A percentile compares a stretch with the other conserved stretches of the same genome.
Evolutionary conservation across 2,797 vertebrate species (phyloP).

Genomic region (Sebastes goodei): DNA sequence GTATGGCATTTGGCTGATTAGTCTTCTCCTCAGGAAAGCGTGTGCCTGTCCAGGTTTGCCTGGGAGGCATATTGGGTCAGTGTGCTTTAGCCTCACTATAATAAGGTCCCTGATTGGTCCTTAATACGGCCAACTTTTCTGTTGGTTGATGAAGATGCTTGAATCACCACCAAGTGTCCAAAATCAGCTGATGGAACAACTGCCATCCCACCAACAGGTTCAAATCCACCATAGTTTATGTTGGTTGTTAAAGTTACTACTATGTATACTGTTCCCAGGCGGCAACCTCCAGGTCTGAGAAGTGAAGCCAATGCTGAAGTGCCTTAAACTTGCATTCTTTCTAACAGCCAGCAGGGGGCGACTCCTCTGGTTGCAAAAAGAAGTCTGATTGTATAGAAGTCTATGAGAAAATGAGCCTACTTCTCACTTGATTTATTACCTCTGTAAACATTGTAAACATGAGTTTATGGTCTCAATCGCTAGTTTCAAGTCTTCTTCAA

Average conservation of each 20-base stretch:
- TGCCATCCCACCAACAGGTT: background rate
- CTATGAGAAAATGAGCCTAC: no score
- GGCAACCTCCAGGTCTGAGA: no score
- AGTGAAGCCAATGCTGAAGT: no score
- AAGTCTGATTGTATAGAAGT: no score
- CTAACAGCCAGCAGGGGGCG: no score
- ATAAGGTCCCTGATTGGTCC: background rate
- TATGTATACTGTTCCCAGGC: no score
- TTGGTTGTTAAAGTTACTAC: background rate
- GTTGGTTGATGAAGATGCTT: background rate
- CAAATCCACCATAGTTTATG: background rate
- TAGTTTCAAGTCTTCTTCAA: no score
- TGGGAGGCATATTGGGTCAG: background rate
- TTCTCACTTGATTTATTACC: no score
- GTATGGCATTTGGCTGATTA: slow-evolving; percentile 29
- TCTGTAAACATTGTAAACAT: no score
- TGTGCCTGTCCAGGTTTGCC: background rate
- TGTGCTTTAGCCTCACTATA: background rate
- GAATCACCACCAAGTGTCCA: background rate
- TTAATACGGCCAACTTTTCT: background rate
- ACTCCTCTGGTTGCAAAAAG: no score
- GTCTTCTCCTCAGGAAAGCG: background rate
- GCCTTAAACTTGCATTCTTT: no score
- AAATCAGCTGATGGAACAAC: slow-evolving; percentile 1
- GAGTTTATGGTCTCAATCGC: no score